phyloP scores from a whole-genome alignment of 2,113 vertebrate genomes.

The Podilymbus podiceps region DNA sequence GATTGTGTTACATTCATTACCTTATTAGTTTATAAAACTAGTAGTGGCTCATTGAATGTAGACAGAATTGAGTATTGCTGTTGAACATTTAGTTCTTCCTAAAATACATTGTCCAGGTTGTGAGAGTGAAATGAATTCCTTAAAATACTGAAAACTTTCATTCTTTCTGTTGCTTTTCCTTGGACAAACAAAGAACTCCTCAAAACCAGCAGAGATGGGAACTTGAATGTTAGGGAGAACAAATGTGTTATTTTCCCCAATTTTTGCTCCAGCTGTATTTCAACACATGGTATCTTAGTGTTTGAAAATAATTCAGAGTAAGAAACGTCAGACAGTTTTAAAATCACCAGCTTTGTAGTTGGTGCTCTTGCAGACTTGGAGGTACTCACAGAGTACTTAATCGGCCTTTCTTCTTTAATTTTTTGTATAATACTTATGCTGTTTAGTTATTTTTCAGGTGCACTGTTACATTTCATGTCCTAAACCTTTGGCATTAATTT shows the following conservation, averaged over 20 bases:
- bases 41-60: neutral
- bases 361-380: neutral
- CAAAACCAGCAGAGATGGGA: neutral
- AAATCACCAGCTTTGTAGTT: neutral
- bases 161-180: neutral
- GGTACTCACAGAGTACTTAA: neutral
- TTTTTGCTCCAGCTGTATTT: neutral
- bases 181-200: neutral
- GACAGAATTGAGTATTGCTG: neutral
- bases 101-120: neutral
- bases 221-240: neutral
- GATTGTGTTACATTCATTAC: neutral
- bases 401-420: neutral
- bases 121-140: neutral
- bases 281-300: neutral
- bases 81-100: neutral
- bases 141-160: neutral
- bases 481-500: neutral
- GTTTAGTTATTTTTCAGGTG: neutral
- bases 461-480: neutral
- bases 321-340: neutral
- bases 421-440: neutral
- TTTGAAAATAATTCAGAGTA: neutral
- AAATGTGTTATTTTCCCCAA: neutral
- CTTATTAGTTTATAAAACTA: neutral